Conservation (phyloP, 1,140 invertebrate genomes). For the Seison nebaliae region DNA sequence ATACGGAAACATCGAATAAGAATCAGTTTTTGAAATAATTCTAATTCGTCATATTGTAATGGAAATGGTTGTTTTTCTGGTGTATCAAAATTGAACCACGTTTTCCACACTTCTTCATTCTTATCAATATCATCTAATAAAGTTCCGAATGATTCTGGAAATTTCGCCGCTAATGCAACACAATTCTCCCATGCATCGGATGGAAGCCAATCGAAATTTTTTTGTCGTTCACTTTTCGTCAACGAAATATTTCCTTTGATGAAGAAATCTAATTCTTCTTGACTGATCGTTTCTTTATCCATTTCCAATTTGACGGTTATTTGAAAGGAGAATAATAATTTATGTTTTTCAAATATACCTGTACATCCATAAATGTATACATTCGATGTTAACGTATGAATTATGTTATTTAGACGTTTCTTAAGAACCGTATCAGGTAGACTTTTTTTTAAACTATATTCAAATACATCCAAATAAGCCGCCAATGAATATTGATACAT, state of each 20-base stretch:
- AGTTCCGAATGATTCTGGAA: constrained; percentile 37
- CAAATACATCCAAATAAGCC: constrained; percentile 48
- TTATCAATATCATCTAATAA: constrained; percentile 40
- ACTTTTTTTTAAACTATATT: constrained; percentile 46
- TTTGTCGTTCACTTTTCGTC: constrained; percentile 39
- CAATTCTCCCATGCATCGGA: constrained; percentile 50
- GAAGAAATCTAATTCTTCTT: constrained; percentile 56
- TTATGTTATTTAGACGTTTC: constrained; percentile 49
- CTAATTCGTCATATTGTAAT: constrained; percentile 36
- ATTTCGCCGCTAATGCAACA: constrained; percentile 40
- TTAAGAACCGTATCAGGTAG: constrained; percentile 42
- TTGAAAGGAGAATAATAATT: constrained; percentile 61
- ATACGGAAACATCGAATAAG: constrained; percentile 53
- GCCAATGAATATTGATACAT: constrained; percentile 70
- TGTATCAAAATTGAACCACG: constrained; percentile 52
- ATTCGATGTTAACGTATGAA: constrained; percentile 49
- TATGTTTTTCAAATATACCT: constrained; percentile 64
- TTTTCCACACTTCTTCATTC: constrained; percentile 39
- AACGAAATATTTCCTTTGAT: constrained; percentile 51
- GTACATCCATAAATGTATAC: constrained; percentile 65
- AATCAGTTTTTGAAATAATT: constrained; percentile 47
- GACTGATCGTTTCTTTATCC: constrained; percentile 35
- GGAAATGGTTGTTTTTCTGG: constrained; percentile 42
- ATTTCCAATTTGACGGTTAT: constrained; percentile 52
- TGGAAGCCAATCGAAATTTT: constrained; percentile 44